These are phyloP conservation scores for Pecten maximus DNA, from an alignment of 2,888 invertebrate genomes.

Conservation along the genomic window DNA sequence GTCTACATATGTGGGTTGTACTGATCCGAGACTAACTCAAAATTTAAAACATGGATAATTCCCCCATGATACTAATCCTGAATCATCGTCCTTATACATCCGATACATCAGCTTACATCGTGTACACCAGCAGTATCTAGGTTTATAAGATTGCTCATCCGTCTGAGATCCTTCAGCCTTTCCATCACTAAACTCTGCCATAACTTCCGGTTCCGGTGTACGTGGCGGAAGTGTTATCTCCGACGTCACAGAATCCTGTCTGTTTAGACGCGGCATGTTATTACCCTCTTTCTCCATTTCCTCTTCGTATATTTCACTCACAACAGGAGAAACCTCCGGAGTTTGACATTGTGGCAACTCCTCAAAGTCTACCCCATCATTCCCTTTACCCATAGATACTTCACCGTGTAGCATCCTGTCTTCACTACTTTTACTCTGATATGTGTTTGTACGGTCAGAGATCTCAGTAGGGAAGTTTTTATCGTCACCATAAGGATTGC, in stretches of 20 bases:
- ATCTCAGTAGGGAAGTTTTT: background rate
- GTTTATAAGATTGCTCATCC: constrained; percentile 43
- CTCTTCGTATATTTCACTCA: background rate
- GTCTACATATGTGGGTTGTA: constrained; percentile 38
- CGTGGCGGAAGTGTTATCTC: constrained; percentile 38
- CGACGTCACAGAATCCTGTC: background rate
- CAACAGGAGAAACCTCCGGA: background rate
- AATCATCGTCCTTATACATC: constrained; percentile 59
- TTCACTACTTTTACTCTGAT: background rate
- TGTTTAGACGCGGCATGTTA: background rate
- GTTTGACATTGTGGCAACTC: background rate
- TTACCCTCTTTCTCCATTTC: background rate
- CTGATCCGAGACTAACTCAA: background rate
- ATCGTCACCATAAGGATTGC: background rate
- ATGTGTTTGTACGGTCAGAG: background rate
- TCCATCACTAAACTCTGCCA: constrained; percentile 41
- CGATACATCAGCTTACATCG: constrained; percentile 64
- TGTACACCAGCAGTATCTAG: constrained; percentile 62
- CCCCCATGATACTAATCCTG: constrained; percentile 58
- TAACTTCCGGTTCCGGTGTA: constrained; percentile 48
- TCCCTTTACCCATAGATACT: background rate
- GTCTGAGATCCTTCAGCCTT: background rate
- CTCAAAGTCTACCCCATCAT: background rate
- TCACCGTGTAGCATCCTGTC: background rate
- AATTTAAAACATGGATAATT: constrained; percentile 62